Base-by-base conservation (phyloP, 2,113 vertebrate genomes). In the Tretioscincus oriximinensis region DNA sequence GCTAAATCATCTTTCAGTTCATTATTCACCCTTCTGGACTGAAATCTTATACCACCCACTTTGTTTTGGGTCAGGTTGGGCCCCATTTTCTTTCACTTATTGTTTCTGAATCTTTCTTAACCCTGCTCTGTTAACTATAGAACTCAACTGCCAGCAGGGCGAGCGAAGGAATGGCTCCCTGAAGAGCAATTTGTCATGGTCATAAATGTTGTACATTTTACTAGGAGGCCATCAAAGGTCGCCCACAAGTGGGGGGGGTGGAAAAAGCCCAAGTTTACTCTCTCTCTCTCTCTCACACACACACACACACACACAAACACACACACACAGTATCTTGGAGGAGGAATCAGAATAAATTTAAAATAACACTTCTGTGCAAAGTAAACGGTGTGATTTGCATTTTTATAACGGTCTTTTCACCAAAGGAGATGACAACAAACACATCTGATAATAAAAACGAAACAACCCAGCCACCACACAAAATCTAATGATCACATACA, bases 211-310 rank as follows among this genome's bases (percentile, higher is more conserved):
- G 80, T 88, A 73, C 86, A 85, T 91, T 95, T 92, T 92, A 94
- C 90, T 88, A 89, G 93, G 89, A 92, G 95, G 90, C 93, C 92
- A 94, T 94, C 94, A 93, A 90, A 93, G 93, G 93, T 94, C 91
- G 94, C 92, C 90, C 91, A 85, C 84, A 70, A 73, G 58, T 85
- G 2, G 54, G 14, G 54, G 54, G 54, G 5, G 35, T 41, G 7
- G n/a, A 84, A 92, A 80, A 80, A 51, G 91, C 94, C 94, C 94
- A 94, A 90, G 92, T 78, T 67, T 86, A 86, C 87, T 88, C 92
- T 93, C 89, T 92, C 87, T 89, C 89, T 78, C 12, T 41, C 35
- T 41, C 35, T 41, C 35, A 41, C 35, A 4, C 35, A 4, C 5
- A 4, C 35, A 4, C 35, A 41, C 35, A 4, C 35, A 4, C 35